These are phyloP conservation scores for Tamias sibiricus DNA, from an alignment of 2,113 vertebrate species.

Conservation along the genomic window DNA sequence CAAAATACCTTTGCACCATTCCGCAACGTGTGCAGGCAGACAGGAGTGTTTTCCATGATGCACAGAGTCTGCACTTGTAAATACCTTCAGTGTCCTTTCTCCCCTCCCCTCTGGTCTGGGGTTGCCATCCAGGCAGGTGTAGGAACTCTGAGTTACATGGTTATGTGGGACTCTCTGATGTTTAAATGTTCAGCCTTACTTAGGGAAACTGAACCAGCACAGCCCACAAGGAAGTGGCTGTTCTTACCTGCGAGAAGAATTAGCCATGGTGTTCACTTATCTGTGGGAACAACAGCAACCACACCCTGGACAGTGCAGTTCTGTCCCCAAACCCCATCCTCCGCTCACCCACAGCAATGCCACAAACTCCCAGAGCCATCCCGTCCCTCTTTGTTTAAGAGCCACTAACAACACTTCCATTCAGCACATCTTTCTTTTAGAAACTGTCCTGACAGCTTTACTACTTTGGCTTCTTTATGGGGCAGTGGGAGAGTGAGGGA, in stretches of 20 bases:
- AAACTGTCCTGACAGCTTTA: conserved; percentile 70
- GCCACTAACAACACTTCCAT: conserved; percentile 21
- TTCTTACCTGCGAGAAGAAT: no score
- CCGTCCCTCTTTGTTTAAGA: conserved; percentile 41
- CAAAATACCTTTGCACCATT: conserved; percentile 17
- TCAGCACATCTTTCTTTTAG: conserved; percentile 52
- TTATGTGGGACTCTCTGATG: background rate
- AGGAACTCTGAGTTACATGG: background rate
- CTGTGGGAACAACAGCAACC: background rate
- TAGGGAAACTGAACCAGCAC: background rate
- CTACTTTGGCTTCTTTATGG: conserved; percentile 65
- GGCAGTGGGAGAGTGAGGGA: conserved; percentile 14
- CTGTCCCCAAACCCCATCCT: background rate
- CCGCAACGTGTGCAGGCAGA: background rate
- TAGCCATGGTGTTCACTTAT: background rate
- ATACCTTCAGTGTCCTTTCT: background rate
- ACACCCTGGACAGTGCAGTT: no score
- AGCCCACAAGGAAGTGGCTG: no score
- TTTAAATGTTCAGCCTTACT: background rate
- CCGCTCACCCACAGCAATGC: background rate
- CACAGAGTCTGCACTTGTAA: background rate
- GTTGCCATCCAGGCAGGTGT: background rate
- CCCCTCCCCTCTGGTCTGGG: background rate
- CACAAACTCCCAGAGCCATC: background rate
- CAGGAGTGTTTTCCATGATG: background rate